Evolutionary conservation across 30 jellyfish, hydroid and myxozoan genomes (phyloP), one percentile per base, ranked within the genome.

Genomic region (Turritopsis rubra): DNA sequence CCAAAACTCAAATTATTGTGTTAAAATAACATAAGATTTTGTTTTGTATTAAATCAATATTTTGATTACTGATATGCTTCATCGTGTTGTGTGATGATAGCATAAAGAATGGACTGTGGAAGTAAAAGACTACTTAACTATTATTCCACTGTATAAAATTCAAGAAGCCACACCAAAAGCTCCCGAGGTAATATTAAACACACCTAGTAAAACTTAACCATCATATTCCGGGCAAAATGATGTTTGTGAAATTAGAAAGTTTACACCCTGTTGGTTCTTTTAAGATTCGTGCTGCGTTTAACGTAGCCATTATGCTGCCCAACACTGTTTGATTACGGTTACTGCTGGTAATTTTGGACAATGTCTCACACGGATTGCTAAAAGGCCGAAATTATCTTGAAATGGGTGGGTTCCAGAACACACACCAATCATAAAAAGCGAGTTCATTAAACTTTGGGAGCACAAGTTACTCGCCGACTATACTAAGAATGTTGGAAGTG

Each of bases 251-350:
- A 66, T 25, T 66, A 22, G 85, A 78, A 28, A 21, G 8, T n/a
- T 3, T 8, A 52, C 85, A 78, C 9, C 79, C 28, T 52, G 54
- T 52, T n/a, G 85, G 85, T 3, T 28, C 79, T 21, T 78, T 78
- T 52, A 78, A 78, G 78, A 52, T 78, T 52, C 85, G 85, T 28
- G 85, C 81, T 24, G 52, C 79, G 3, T n/a, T 21, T 23, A 78
- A 78, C 29, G 52, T 22, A 20, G 54, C 54, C 7, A 8, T 18
- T 8, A 4, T 5, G 60, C 13, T 13, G 60, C 9, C 60, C 60
- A 41, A 41, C 60, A 41, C 13, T 5, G 60, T 41, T 22, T 66
- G 76, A 3, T 66, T n/a, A 66, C 76, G 17, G 17, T 25, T 25
- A 66, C 29, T 66, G 76, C 16, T 17, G 76, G 76, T 66, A 66